Base-by-base conservation (phyloP, 2,888 invertebrate species). In the Ornithoptera priamus region DNA sequence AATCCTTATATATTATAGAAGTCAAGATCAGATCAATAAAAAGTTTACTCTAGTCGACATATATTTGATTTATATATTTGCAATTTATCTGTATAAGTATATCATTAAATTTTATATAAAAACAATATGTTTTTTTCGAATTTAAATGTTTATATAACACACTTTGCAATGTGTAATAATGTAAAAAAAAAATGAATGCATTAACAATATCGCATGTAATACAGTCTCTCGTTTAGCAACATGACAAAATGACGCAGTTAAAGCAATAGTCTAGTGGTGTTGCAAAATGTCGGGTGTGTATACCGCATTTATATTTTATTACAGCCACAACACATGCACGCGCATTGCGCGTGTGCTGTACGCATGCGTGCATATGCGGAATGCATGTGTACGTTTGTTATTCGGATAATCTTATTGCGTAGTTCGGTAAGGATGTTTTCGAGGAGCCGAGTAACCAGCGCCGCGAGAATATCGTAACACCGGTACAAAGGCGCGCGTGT, bases 401-500 rank as follows among this genome's bases (percentile, higher is more conserved):
- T 74, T 67, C 57, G 56, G 60, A 46, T 67, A 63, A 67, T 63
- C 67, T 67, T 67, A 67, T 63, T 70, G 70, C 70, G 70, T 70
- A 70, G 67, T 70, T 70, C 60, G 42, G 57, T 63, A 60, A 67
- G 64, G 64, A 67, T 61, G 63, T 70, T 70, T 67, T 67, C 60
- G 70, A 70, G 67, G 67, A 70, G 63, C 72, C 62, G 65, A 72
- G 71, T 66, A 60, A 68, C 69, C 69, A 62, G 3, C 66, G 62
- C 17, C 50, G 60, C 62, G 66, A 53, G 67, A 71, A 72, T 71
- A 65, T 68, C 53, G 65, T 63, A 68, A 65, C 67, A 36, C 71
- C 64, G 71, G 8, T 74, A 77, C 75, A 77, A 78, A 77, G 74
- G 72, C 70, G 65, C 59, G 68, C 30, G 7, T 81, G 88, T 82